phyloP scores from a whole-genome alignment of 1,140 invertebrate genomes.

The Brachionus rotundiformis region DNA sequence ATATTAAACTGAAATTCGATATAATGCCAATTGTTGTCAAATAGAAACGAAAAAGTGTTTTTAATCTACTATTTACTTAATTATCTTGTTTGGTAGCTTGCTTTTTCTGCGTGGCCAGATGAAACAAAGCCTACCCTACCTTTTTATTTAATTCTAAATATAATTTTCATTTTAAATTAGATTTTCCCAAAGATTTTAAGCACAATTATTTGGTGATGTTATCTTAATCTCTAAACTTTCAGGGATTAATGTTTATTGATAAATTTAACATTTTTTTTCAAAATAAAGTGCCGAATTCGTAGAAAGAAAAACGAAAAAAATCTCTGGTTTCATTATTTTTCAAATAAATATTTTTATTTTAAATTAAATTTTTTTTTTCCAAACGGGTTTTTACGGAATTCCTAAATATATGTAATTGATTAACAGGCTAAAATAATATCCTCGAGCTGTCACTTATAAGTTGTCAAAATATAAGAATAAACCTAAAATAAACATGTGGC shows the following conservation, averaged over 20 bases:
- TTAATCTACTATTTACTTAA: constrained; percentile 1
- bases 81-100: not conserved
- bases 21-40: not conserved
- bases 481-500: not conserved
- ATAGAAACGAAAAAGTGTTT: not conserved
- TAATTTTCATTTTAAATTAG: not conserved
- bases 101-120: not conserved
- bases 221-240: not conserved
- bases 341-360: not conserved
- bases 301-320: not conserved
- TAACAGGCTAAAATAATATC: not conserved
- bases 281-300: not conserved
- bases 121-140: not conserved
- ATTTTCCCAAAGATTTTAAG: not conserved
- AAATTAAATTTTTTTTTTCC: not conserved
- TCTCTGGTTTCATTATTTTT: not conserved
- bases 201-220: not conserved
- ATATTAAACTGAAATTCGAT: constrained; percentile 20
- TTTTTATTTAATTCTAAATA: constrained; percentile 14
- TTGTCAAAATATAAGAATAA: not conserved
- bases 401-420: not conserved
- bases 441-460: constrained; percentile 5
- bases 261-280: not conserved
- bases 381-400: not conserved
- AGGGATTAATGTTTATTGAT: not conserved